Evolutionary conservation across 2,113 vertebrate genomes (phyloP), one percentile per base, ranked within the genome.

Genomic region (Chloebia gouldiae): DNA sequence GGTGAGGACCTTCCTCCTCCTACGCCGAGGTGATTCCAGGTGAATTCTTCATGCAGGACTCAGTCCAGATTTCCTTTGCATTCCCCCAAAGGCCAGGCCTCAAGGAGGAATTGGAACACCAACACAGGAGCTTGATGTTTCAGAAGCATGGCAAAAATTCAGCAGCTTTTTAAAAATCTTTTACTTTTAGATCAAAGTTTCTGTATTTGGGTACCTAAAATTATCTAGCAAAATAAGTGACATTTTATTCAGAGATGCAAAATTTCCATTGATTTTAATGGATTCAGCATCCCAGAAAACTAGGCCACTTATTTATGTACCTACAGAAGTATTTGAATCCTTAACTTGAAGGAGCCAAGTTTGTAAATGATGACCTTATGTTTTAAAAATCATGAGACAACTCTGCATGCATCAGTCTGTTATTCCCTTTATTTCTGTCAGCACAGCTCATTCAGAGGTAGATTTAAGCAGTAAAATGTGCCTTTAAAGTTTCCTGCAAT

Each of bases 221-320:
- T 93, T 95, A 96, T 81, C 81, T 39, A 69, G 59, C 87, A 85
- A 94, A 95, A 63, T 82, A 95, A 88, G 81, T 63, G 79, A 80
- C 90, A 77, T 90, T 95, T 92, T 61, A 88, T 89, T 87, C 77
- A 44, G 93, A 90, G 90, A 94, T 73, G 93, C 71, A 95, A 91
- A 95, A 82, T 81, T 94, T 94, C 78, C 89, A 92, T 91, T 94
- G 90, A 93, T 95, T 96, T 96, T 95, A 95, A 95, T 95, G 94
- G 93, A 95, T 95, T 92, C 95, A 95, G 93, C 93, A 95, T 87
- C 81, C 68, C 69, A 76, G 93, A 77, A 95, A 97, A 95, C 81
- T 94, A 95, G 95, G 94, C 75, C 93, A 88, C 85, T 96, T 97
- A 95, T 80, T 94, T 95, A 90, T 88, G 94, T 88, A 85, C 81